Percentiles rank a stretch among this genome's conserved stretches.
Conservation (phyloP, 2,888 invertebrate genomes). For the Lepetodrilus schrolli region DNA sequence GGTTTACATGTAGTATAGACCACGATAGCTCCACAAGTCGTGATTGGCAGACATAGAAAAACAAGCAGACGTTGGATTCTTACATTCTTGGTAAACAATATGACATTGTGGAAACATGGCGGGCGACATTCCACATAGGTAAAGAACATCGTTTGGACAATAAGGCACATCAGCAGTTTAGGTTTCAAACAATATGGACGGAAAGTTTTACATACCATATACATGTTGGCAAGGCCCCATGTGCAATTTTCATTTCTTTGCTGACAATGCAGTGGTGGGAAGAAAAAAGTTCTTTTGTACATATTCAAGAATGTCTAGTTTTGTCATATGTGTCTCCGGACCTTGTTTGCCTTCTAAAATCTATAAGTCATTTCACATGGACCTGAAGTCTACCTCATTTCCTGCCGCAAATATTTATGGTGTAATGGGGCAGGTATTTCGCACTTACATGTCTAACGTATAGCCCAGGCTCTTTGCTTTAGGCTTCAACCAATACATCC, state of each 20-base stretch:
- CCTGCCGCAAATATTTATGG: not conserved
- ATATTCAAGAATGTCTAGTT: not conserved
- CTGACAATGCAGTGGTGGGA: no score
- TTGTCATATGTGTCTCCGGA: not conserved
- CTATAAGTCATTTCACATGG: constrained; percentile 26
- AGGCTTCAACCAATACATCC: no score
- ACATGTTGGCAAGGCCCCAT: not conserved
- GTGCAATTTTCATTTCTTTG: not conserved
- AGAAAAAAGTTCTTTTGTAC: no score
- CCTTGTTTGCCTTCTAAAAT: not conserved
- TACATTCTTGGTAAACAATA: constrained; percentile 29
- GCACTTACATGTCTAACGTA: not conserved
- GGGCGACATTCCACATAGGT: constrained; percentile 17
- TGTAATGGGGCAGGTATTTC: constrained; percentile 14
- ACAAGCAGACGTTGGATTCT: constrained; percentile 25
- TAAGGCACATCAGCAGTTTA: not conserved
- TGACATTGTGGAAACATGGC: constrained; percentile 25
- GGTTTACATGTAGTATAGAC: constrained; percentile 16
- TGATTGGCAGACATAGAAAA: not conserved
- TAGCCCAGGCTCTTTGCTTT: no score
- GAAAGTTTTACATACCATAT: constrained; percentile 19
- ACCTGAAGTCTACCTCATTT: not conserved
- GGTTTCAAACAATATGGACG: constrained; percentile 6
- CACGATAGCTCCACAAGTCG: not conserved
- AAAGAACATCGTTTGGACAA: not conserved